A percentile compares a stretch with the other conserved stretches of the same genome.
Conservation (phyloP, 2,888 invertebrate genomes). For the Cheilosia vulpina region DNA sequence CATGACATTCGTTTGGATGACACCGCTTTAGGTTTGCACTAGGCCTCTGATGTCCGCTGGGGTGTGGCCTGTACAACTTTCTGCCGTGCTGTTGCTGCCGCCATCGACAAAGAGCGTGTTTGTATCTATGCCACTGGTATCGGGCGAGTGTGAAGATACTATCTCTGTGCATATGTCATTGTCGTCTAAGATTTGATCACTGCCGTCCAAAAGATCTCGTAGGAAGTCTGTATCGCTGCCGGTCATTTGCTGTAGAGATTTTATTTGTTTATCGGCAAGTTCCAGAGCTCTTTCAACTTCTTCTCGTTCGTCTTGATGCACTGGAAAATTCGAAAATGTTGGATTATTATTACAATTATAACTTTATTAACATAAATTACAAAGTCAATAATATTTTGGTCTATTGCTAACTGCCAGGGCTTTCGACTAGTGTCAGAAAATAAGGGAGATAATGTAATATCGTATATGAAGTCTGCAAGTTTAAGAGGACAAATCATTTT, state of each 20-base stretch:
- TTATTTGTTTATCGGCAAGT: slow-evolving; percentile 89
- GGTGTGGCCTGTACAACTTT: slow-evolving; percentile 70
- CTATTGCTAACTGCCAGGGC: too few species aligned
- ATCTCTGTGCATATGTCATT: slow-evolving; percentile 79
- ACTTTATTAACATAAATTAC: too few species aligned
- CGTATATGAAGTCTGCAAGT: too few species aligned
- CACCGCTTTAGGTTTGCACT: slow-evolving; percentile 81
- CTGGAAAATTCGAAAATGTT: slow-evolving; percentile 75
- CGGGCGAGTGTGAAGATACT: slow-evolving; percentile 79
- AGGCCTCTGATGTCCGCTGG: slow-evolving; percentile 81
- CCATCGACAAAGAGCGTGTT: slow-evolving; percentile 80
- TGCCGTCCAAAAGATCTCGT: slow-evolving; percentile 82
- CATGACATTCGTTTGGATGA: slow-evolving; percentile 21
- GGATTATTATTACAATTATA: too few species aligned
- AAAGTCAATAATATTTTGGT: too few species aligned
- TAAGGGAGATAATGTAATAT: too few species aligned
- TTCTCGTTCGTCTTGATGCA: slow-evolving; percentile 91
- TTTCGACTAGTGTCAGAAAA: too few species aligned
- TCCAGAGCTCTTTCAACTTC: slow-evolving; percentile 94
- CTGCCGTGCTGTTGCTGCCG: slow-evolving; percentile 77
- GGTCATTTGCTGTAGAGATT: slow-evolving; percentile 88
- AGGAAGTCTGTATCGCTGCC: slow-evolving; percentile 81
- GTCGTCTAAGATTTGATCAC: slow-evolving; percentile 82
- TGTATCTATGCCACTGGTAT: slow-evolving; percentile 81
- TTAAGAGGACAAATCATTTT: too few species aligned